Evolutionary conservation across 2,797 vertebrate genomes (phyloP), one percentile per base, ranked within the genome.

Genomic region (Melanotaenia maccullochi): DNA sequence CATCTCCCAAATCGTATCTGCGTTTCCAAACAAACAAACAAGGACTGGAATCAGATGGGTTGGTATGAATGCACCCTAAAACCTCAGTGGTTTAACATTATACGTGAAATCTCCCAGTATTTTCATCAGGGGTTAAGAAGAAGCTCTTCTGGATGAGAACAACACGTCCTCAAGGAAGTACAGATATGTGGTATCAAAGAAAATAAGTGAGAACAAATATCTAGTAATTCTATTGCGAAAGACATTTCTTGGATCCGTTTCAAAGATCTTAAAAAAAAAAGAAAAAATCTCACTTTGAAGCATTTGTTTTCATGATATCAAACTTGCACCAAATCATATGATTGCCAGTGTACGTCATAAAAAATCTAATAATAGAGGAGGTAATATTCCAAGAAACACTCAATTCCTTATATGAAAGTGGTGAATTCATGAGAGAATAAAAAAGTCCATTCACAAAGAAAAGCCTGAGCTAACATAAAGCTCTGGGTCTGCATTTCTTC

Each of bases 381-480:
- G 22, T 24, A 24, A 51, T 51, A 24, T 52, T 49, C n/a, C 47
- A 49, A n/a, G 47, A 49, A 49, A n/a, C 9, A 49, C 20, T 49
- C 47, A 49, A 49, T 49, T 49, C n/a, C 47, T n/a, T 49, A 49
- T 9, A 49, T 49, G 47, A 49, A 49, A 49, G 49, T 24, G 49
- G 11, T 12, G 49, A 22, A 52, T 24, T 52, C 24, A 52, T 25
- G 49, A 52, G 49, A 52, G 24, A 25, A 12, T 24, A 24, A 22
- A 24, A 52, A 49, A 9, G 11, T 52, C 49, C 22, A 25, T 24
- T 52, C 49, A 25, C 3, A 52, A 49, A 25, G 22, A 24, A 13
- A 52, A 52, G 24, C 20, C n/a, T 49, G 47, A 1, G 51, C 24
- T 1, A 52, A 24, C 22, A 52, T 13, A 24, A 25, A 25, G 51